A percentile compares a stretch with the other conserved stretches of the same genome.
phyloP scores from a whole-genome alignment of 2,113 vertebrate species.

The Takifugu bimaculatus region DNA sequence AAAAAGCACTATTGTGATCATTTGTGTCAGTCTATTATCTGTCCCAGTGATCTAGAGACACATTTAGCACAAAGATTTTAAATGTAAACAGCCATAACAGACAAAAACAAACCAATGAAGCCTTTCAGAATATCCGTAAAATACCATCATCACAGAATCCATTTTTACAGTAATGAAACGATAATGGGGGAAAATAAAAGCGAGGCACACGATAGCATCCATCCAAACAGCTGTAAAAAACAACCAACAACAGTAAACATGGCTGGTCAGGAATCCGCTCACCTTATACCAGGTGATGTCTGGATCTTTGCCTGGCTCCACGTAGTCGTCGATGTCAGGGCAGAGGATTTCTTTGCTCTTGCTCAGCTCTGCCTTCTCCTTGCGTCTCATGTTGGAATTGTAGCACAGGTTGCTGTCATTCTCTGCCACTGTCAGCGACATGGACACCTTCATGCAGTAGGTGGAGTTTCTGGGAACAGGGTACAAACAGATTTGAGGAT shows the following conservation, averaged over 20 bases:
- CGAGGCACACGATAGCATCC: no score
- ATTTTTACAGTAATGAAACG: neutral
- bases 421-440: slow-evolving; percentile 93
- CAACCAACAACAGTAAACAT: no score
- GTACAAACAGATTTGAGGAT: neutral
- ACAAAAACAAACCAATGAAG: slow-evolving; percentile 47
- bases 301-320: slow-evolving; percentile 86
- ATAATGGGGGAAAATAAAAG: neutral
- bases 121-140: slow-evolving; percentile 23
- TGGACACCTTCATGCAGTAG: slow-evolving; percentile 99
- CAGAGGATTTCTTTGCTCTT: slow-evolving; percentile 96
- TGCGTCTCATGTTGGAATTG: slow-evolving; percentile 95
- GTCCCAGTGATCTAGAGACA: slow-evolving; percentile 47
- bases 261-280: slow-evolving; percentile 33
- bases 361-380: slow-evolving; percentile 96
- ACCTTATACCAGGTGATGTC: slow-evolving; percentile 98
- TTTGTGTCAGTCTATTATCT: slow-evolving; percentile 31
- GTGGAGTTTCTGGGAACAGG: slow-evolving; percentile 88
- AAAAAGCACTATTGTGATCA: slow-evolving; percentile 4
- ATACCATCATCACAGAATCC: slow-evolving; percentile 21
- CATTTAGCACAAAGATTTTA: slow-evolving; percentile 34
- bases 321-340: slow-evolving; percentile 92
- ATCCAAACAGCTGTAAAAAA: no score
- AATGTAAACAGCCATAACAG: slow-evolving; percentile 41
- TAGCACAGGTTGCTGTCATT: slow-evolving; percentile 96